Conservation (phyloP, 2,113 vertebrate species). For the Pleuronectes platessa region DNA sequence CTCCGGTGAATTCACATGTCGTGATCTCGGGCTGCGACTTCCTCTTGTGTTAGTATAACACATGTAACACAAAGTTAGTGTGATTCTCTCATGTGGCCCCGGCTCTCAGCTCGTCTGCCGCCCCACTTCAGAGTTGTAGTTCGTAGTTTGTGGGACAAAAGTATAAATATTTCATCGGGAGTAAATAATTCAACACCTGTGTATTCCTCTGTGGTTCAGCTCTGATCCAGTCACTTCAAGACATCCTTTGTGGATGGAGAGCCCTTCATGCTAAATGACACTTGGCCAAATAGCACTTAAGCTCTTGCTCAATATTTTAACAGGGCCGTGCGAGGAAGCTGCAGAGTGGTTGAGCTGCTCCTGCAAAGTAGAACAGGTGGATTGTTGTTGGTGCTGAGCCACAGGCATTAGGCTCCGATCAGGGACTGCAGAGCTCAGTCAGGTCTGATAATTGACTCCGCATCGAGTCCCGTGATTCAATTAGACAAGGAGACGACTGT, state of each 20-base stretch:
- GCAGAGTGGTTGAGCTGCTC: conserved; percentile 63
- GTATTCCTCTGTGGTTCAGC: conserved; percentile 75
- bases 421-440: conserved; percentile 15
- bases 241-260: conserved; percentile 82
- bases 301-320: conserved; percentile 88
- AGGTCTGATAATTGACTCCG: conserved; percentile 28
- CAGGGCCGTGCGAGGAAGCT: conserved; percentile 72
- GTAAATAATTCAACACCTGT: conserved; percentile 83
- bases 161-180: conserved; percentile 79
- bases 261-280: conserved; percentile 85
- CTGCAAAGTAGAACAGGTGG: conserved; percentile 73
- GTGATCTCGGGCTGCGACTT: neutral
- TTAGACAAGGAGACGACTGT: conserved; percentile 8
- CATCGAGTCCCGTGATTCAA: neutral
- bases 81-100: neutral
- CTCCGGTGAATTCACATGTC: conserved; percentile 1
- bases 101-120: conserved; percentile 17
- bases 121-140: conserved; percentile 58
- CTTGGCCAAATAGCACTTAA: conserved; percentile 88
- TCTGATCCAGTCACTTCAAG: conserved; percentile 83
- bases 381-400: conserved; percentile 46
- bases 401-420: conserved; percentile 35
- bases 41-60: conserved; percentile 15
- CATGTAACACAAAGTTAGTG: conserved; percentile 12
- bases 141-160: conserved; percentile 79